Conservation (phyloP, 2,888 invertebrate genomes). For the Drosophila testacea region DNA sequence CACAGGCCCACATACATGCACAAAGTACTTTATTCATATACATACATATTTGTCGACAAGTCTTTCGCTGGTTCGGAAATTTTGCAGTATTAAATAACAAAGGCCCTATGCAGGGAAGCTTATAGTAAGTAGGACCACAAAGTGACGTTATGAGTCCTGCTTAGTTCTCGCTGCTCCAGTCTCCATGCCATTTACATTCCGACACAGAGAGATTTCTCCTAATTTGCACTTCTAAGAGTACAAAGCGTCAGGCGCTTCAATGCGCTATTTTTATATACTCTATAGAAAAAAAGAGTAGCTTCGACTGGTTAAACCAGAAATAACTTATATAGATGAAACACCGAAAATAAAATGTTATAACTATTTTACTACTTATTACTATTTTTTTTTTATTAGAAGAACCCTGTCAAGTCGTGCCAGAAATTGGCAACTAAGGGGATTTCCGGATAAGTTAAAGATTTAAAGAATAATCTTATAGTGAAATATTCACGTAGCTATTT, state of each 20-base stretch:
- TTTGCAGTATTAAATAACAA: constrained; percentile 28
- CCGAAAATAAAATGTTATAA: background rate
- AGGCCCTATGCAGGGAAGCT: constrained; percentile 14
- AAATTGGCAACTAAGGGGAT: too few species aligned
- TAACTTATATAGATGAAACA: background rate
- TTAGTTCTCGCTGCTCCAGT: constrained; percentile 9
- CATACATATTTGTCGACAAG: background rate
- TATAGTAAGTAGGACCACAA: constrained; percentile 13
- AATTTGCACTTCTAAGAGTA: constrained; percentile 15
- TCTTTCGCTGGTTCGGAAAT: constrained; percentile 6
- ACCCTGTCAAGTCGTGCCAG: too few species aligned
- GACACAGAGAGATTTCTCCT: constrained; percentile 20
- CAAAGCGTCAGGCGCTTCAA: constrained; percentile 17
- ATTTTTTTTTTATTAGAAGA: too few species aligned
- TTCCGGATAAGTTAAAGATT: too few species aligned
- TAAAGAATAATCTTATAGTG: too few species aligned
- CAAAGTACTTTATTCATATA: background rate
- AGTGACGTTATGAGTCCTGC: constrained; percentile 36
- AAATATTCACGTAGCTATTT: too few species aligned
- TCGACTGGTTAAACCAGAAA: background rate
- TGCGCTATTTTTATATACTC: constrained; percentile 19
- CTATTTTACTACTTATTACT: too few species aligned
- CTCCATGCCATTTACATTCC: constrained; percentile 4
- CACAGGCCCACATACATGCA: background rate
- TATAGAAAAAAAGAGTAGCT: background rate